These are phyloP conservation scores for Actinostola sp. DNA, from an alignment of 92 coral and sea anemone genomes.

Conservation along the genomic window DNA sequence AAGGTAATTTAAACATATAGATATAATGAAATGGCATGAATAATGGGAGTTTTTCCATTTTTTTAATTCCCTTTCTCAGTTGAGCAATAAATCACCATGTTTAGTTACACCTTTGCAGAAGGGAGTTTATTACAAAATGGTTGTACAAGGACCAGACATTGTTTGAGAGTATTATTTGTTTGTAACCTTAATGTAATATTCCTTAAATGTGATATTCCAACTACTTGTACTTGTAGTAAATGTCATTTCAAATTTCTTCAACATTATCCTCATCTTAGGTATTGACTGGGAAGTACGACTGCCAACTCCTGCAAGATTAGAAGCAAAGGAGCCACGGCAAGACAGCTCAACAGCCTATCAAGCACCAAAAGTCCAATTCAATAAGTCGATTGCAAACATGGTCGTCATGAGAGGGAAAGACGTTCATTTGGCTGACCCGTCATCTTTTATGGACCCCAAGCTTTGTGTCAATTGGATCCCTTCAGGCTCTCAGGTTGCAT, in stretches of 20 bases:
- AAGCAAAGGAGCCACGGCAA: conserved; percentile 21
- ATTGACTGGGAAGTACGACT: conserved; percentile 93
- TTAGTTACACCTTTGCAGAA: no score
- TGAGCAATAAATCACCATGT: no score
- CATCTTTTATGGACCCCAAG: conserved; percentile 73
- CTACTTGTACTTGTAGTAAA: not conserved
- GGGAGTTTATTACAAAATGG: no score
- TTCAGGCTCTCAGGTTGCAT: conserved; percentile 41
- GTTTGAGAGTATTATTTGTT: no score
- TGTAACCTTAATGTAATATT: no score
- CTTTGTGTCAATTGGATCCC: conserved; percentile 85
- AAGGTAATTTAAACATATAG: conserved; percentile 60
- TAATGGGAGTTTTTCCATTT: no score
- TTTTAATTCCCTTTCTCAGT: no score
- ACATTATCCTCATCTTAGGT: conserved; percentile 44
- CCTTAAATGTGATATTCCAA: not conserved
- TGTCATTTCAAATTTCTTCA: not conserved
- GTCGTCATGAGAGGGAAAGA: conserved; percentile 91
- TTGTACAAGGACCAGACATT: no score
- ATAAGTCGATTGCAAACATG: conserved; percentile 88
- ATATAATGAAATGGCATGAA: not conserved
- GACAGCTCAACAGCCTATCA: conserved; percentile 26
- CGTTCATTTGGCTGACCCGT: conserved; percentile 73
- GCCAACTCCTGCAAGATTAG: conserved; percentile 60
- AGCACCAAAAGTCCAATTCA: conserved; percentile 56